Conservation (phyloP, 2,113 vertebrate species). For the Cyanistes caeruleus region DNA sequence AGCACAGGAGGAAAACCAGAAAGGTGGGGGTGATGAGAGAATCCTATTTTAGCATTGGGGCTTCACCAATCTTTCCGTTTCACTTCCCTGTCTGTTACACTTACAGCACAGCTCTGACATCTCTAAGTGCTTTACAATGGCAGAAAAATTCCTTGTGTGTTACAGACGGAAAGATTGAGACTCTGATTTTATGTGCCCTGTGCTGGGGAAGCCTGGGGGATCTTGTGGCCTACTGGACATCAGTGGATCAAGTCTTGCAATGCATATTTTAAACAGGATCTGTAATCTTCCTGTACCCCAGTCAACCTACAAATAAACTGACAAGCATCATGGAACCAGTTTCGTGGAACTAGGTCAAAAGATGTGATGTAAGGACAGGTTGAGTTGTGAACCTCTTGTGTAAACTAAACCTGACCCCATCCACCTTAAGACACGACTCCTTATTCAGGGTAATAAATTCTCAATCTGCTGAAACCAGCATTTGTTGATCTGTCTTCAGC, state of each 20-base stretch:
- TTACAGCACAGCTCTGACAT: neutral
- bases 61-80: neutral
- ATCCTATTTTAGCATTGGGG: neutral
- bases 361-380: neutral
- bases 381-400: neutral
- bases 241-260: neutral
- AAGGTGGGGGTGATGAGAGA: neutral
- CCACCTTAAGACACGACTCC: neutral
- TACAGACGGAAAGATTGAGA: neutral
- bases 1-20: neutral
- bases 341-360: neutral
- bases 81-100: neutral
- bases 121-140: neutral
- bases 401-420: neutral
- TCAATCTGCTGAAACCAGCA: neutral
- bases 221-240: neutral
- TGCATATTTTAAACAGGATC: neutral
- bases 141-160: neutral
- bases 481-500: neutral
- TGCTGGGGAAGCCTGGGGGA: neutral
- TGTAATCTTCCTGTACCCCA: neutral
- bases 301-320: neutral
- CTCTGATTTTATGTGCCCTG: rapidly evolving
- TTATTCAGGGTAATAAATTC: neutral
- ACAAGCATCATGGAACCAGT: neutral